Percentiles rank a stretch among this genome's conserved stretches.
Evolutionary conservation across 2,797 vertebrate genomes (phyloP).

Genomic region (Aeoliscus strigatus): DNA sequence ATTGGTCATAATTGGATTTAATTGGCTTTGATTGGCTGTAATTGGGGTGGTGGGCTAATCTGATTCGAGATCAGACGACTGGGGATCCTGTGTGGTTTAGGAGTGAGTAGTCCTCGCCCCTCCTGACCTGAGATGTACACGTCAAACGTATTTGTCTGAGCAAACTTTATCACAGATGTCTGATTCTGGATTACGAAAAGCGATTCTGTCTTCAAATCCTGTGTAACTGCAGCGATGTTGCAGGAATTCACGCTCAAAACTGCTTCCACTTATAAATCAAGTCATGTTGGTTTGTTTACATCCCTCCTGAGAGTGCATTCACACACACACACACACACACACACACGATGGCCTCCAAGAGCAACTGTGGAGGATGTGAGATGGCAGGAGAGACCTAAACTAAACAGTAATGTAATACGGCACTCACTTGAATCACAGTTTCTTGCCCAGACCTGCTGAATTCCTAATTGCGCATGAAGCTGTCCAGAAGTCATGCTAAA

Average conservation of each 20-base stretch:
- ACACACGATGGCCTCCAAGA: slow-evolving; percentile 25
- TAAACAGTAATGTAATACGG: slow-evolving; percentile 71
- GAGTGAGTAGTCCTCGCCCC: slow-evolving; percentile 54
- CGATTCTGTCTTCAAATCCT: slow-evolving; percentile 28
- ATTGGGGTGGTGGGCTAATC: slow-evolving; percentile 67
- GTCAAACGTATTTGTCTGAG: slow-evolving; percentile 60
- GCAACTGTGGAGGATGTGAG: slow-evolving; percentile 47
- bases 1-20: slow-evolving; percentile 68
- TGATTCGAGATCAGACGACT: slow-evolving; percentile 68
- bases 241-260: slow-evolving; percentile 12
- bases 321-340: slow-evolving; percentile 22
- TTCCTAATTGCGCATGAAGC: slow-evolving; percentile 73
- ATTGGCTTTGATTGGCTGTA: slow-evolving; percentile 72
- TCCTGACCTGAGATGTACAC: slow-evolving; percentile 56
- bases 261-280: slow-evolving; percentile 15
- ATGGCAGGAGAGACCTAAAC: slow-evolving; percentile 57
- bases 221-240: slow-evolving; percentile 17
- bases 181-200: slow-evolving; percentile 23
- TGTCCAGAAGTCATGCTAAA: slow-evolving; percentile 71
- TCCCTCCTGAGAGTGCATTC: slow-evolving; percentile 23
- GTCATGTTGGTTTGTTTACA: slow-evolving; percentile 13
- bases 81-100: slow-evolving; percentile 60
- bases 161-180: slow-evolving; percentile 42
- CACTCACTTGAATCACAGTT: slow-evolving; percentile 73
- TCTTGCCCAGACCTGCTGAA: slow-evolving; percentile 63